Base-by-base conservation (phyloP, 2,113 vertebrate species). In the Steatornis caripensis region DNA sequence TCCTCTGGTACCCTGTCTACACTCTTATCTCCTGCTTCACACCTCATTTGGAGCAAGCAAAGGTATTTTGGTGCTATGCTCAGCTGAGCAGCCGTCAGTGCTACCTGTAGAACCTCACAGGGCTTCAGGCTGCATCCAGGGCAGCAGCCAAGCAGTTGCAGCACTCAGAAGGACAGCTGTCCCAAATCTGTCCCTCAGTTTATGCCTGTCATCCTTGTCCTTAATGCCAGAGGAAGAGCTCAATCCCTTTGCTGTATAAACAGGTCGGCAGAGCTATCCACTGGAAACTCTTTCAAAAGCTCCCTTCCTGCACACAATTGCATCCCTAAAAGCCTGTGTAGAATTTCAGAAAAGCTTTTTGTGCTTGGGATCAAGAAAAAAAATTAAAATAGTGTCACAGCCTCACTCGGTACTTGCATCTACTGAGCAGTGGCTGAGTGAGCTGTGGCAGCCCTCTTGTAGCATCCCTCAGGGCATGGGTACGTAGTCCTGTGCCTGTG, bases 1-100 rank as follows among this genome's bases (percentile, higher is more conserved):
- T 89, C 36, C 26, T 61, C 51, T 51, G 27, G 7, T 45, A 65
- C 36, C 20, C 17, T 37, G 13, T 27, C 15, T 46, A 18, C 26
- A 43, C 0, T 8, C 34, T 3, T 5, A 24, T 8, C 39, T 55
- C 78, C 46, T 68, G 16, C 11, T 37, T 39, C 46, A 58, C 51
- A 34, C 4, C 5, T 19, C 0, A 41, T 49, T 57, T 34, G n/a
- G 41, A 66, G 21, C 0, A 1, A 70, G 27, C 2, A 0, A 1
- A 39, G 27, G 10, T 3, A 61, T 79, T 86, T 83, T 21, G 15
- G 15, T 16, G 23, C 23, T 57, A 0, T 15, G 5, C 23, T n/a
- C 41, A 37, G 9, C 6, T 13, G 12, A 3, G 3, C 5, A 4
- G n/a, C 5, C 61, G 20, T 18, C 26, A 10, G 9, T 70, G 30